Conservation (phyloP, 2,888 invertebrate genomes). For the Enchytraeus crypticus region DNA sequence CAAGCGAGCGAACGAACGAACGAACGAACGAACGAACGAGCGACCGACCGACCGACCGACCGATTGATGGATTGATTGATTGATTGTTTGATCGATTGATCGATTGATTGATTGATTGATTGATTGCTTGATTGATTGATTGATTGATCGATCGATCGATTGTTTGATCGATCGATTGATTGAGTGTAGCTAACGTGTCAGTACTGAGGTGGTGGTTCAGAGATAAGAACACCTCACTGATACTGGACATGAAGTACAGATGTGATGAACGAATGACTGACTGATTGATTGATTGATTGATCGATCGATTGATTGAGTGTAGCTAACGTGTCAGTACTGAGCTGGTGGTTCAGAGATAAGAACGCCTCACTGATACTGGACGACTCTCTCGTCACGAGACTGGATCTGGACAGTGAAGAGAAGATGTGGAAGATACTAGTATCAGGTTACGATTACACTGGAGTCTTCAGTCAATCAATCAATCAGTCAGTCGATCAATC, state of each 20-base stretch:
- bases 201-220: conserved; percentile 31
- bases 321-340: conserved; percentile 39
- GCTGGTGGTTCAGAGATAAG: conserved; percentile 23
- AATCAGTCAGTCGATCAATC: too few relatives aligned
- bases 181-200: conserved; percentile 34
- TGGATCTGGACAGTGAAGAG: conserved; percentile 11
- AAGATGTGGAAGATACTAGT: conserved; percentile 22
- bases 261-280: not conserved
- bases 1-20: too few relatives aligned
- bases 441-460: conserved; percentile 10
- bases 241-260: not conserved
- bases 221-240: conserved; percentile 13
- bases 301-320: not conserved
- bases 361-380: conserved; percentile 13
- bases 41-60: too few relatives aligned
- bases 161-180: too few relatives aligned
- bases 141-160: too few relatives aligned
- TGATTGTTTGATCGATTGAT: too few relatives aligned
- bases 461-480: not conserved
- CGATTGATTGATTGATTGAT: too few relatives aligned
- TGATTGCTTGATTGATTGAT: too few relatives aligned
- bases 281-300: not conserved
- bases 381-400: conserved; percentile 12
- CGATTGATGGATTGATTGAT: too few relatives aligned
- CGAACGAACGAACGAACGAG: too few relatives aligned